Evolutionary conservation across 2,113 vertebrate species (phyloP).

Genomic region (Mohoua ochrocephala): DNA sequence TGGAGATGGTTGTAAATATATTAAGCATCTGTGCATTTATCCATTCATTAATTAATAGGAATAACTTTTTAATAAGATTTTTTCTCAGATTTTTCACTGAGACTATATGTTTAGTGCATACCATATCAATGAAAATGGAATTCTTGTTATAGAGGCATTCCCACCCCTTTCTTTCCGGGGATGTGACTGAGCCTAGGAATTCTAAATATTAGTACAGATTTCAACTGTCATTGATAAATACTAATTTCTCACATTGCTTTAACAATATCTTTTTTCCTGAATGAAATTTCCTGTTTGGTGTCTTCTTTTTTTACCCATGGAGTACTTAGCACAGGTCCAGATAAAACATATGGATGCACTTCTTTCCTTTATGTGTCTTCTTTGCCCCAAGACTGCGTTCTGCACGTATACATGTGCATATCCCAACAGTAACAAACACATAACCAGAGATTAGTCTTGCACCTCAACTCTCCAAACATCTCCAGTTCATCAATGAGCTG

Average conservation of each 20-base stretch:
- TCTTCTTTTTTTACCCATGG: neutral
- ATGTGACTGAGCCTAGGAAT: neutral
- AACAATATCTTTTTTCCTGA: neutral
- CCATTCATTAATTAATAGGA: neutral
- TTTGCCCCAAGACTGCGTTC: neutral
- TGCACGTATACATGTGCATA: neutral
- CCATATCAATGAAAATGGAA: neutral
- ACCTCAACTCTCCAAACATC: neutral
- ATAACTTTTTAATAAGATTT: neutral
- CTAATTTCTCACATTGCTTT: neutral
- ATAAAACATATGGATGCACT: neutral
- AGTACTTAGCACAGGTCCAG: neutral
- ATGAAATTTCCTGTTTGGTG: neutral
- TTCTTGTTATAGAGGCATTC: neutral
- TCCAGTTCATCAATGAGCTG: neutral
- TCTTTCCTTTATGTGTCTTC: neutral
- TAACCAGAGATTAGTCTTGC: neutral
- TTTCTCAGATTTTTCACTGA: neutral
- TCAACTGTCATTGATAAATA: neutral
- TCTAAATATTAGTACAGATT: neutral
- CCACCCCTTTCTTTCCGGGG: neutral
- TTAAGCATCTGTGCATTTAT: neutral
- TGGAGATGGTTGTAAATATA: neutral
- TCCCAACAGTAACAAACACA: neutral
- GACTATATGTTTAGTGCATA: neutral